Evolutionary conservation across 2,888 invertebrate genomes (phyloP).

Genomic region (Muschampia staudingeri): DNA sequence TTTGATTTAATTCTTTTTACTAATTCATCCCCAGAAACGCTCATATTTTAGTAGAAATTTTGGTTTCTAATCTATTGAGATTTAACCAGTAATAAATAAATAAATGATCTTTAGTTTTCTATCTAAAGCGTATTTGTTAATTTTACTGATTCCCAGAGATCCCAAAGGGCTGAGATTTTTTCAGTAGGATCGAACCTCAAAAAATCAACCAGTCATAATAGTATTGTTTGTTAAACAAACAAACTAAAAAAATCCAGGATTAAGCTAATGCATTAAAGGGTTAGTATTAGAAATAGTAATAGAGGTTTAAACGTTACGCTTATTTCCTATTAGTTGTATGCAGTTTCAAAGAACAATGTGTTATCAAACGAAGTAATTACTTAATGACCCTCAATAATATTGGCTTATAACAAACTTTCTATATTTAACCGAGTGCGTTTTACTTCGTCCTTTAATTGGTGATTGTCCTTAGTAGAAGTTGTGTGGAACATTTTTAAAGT

Average conservation of each 20-base stretch:
- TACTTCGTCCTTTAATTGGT: constrained; percentile 39
- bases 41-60: no score
- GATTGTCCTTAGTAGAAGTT: constrained; percentile 31
- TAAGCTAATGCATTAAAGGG: background rate
- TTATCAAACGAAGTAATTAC: constrained; percentile 25
- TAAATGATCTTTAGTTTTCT: no score
- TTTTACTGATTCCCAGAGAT: background rate
- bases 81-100: no score
- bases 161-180: background rate
- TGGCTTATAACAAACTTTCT: constrained; percentile 41
- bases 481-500: constrained; percentile 14
- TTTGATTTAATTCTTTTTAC: no score
- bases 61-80: no score
- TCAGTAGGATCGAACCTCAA: no score
- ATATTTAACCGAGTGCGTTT: constrained; percentile 40
- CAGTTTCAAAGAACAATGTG: constrained; percentile 15
- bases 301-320: background rate
- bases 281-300: background rate
- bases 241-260: background rate
- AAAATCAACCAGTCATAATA: no score
- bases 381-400: constrained; percentile 41
- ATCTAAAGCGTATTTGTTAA: background rate
- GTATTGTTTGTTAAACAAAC: background rate
- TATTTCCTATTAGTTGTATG: background rate
- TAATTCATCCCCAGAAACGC: no score